Evolutionary conservation across 2,888 invertebrate species (phyloP), one percentile per base, ranked within the genome.

Genomic region (Phyllotreta striolata): DNA sequence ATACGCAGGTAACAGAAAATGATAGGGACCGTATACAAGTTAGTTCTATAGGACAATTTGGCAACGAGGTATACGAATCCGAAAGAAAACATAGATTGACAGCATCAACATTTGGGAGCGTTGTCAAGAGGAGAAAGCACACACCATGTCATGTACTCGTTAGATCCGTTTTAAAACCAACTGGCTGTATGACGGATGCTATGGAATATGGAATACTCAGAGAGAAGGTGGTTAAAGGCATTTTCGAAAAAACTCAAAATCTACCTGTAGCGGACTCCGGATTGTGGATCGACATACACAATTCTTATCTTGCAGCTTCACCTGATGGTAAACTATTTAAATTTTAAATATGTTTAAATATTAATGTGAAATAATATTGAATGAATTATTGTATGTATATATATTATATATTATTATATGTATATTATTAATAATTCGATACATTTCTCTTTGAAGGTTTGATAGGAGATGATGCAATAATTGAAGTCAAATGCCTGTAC

Each of bases 81-180:
- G 39, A 66, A 55, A 58, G 66, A 43, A 54, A 55, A 24, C 10
- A 14, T 0, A 52, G 68, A 55, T 49, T 66, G 38, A 66, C 66
- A 34, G 68, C 66, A n/a, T 67, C 64, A 38, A 9, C 58, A 12
- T 68, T 68, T 67, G 66, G 68, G 9, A 13, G 38, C 6, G 62
- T 68, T n/a, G 44, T 62, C 1, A 63, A 67, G 13, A 55, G 66
- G 14, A 58, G 49, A 55, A 24, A 57, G 3, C 37, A 65, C 46
- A 65, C 65, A 12, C 52, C 54, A 5, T 66, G 60, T 35, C 63
- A 66, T 39, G 49, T 38, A 35, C 13, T 66, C n/a, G 64, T 66
- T 8, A 66, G 62, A 38, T 13, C 39, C 13, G 9, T 54, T 54
- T 39, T 54, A 14, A 54, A 38, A 10, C 13, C 13, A 12, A 54